A percentile compares a stretch with the other conserved stretches of the same genome.
These are phyloP conservation scores for Pocillopora verrucosa DNA, from an alignment of 64 coral and sea anemone genomes.

Conservation along the genomic window DNA sequence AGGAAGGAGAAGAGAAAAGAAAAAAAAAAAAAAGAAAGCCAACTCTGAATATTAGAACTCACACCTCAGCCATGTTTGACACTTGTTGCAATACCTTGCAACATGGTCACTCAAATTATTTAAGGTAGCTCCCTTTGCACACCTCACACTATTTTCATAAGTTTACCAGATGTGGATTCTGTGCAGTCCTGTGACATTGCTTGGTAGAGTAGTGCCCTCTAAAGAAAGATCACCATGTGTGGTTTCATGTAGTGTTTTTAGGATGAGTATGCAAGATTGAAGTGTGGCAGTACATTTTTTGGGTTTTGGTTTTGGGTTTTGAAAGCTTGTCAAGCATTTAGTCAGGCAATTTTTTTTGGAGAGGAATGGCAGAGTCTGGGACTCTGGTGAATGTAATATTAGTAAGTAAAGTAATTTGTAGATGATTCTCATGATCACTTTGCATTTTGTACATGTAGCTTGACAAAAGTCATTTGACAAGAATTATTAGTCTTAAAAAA, in stretches of 20 bases:
- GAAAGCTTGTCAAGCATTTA: not conserved
- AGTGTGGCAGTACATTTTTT: not conserved
- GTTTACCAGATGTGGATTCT: not conserved
- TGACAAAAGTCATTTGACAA: not conserved
- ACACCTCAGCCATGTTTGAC: not conserved
- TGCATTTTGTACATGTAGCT: conserved; percentile 31
- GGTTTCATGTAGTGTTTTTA: not conserved
- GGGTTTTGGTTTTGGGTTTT: not conserved
- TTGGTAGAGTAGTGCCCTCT: not conserved
- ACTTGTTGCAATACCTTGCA: not conserved
- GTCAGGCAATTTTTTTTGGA: not conserved
- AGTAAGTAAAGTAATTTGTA: conserved; percentile 7
- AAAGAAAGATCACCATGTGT: not conserved
- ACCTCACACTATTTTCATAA: not conserved
- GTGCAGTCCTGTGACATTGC: not conserved
- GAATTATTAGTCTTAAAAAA: not conserved
- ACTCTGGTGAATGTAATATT: conserved; percentile 11
- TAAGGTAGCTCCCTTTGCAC: conserved; percentile 19
- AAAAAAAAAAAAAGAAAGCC: not conserved
- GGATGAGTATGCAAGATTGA: not conserved
- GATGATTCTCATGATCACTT: conserved; percentile 32
- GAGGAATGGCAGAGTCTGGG: conserved; percentile 22
- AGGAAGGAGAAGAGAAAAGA: not conserved
- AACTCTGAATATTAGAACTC: not conserved
- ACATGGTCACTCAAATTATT: not conserved